Conservation (phyloP, 2,888 invertebrate genomes). For the Polydrusus cervinus region DNA sequence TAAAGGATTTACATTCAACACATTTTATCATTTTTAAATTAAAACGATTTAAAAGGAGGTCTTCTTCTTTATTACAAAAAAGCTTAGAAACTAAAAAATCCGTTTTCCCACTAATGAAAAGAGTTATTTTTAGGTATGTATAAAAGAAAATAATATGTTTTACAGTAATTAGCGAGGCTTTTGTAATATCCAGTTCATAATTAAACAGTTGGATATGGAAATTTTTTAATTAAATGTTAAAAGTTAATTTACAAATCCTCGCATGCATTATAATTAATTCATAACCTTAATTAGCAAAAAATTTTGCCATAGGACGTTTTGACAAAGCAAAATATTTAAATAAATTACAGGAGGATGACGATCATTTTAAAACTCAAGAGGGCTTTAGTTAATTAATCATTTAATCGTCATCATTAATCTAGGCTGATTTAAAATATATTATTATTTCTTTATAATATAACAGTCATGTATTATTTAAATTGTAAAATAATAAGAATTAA, state of each 20-base stretch:
- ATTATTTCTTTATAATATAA: neutral
- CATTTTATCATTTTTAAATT: too few relatives aligned
- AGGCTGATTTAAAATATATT: neutral
- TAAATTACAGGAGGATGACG: conserved; percentile 6
- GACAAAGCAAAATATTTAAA: conserved; percentile 2
- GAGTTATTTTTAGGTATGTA: too few relatives aligned
- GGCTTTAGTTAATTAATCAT: conserved; percentile 1
- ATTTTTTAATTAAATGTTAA: neutral
- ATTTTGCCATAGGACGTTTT: neutral
- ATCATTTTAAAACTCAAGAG: neutral
- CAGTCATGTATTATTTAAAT: too few relatives aligned
- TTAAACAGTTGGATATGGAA: neutral
- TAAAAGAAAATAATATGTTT: too few relatives aligned
- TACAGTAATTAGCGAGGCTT: neutral
- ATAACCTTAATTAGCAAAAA: conserved; percentile 6
- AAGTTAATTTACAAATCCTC: neutral
- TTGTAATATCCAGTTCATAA: neutral
- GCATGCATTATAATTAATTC: neutral
- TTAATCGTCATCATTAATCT: conserved; percentile 2
- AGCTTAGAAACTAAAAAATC: too few relatives aligned
- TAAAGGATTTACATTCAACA: too few relatives aligned
- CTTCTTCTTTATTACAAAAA: too few relatives aligned
- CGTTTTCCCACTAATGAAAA: too few relatives aligned
- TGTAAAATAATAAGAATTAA: too few relatives aligned
- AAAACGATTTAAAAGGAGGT: too few relatives aligned